Evolutionary conservation across 2,113 vertebrate genomes (phyloP).

Genomic region (Baryphthengus martii): DNA sequence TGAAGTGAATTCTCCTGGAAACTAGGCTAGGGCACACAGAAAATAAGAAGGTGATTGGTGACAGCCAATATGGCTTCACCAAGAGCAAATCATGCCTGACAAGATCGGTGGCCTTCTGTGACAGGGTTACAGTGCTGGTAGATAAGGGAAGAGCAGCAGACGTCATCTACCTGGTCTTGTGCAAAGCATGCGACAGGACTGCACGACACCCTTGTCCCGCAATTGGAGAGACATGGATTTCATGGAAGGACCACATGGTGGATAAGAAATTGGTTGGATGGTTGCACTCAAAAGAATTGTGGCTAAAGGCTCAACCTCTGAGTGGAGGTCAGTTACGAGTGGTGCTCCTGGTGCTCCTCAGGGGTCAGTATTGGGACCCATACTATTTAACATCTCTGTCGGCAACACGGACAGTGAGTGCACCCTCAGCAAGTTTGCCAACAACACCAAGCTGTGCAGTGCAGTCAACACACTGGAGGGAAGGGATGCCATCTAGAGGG

Average conservation of each 20-base stretch:
- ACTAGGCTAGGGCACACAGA: too few species aligned
- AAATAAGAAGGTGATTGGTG: too few species aligned
- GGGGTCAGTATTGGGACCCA: not conserved
- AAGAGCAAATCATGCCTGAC: too few species aligned
- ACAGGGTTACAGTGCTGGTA: not conserved
- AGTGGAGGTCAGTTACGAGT: not conserved
- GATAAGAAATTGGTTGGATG: not conserved
- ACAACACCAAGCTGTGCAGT: not conserved
- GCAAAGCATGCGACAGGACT: not conserved
- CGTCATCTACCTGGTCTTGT: not conserved
- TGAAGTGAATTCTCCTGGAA: too few species aligned
- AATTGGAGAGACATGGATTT: not conserved
- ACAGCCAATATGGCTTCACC: too few species aligned
- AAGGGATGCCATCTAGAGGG: not conserved
- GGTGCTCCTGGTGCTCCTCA: not conserved
- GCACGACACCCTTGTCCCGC: not conserved
- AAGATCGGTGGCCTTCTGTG: too few species aligned
- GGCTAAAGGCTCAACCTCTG: not conserved
- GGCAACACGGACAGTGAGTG: not conserved
- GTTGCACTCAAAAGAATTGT: not conserved
- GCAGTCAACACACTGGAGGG: not conserved
- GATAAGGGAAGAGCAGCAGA: not conserved
- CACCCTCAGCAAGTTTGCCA: not conserved
- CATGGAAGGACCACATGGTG: not conserved
- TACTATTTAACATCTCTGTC: not conserved